Evolutionary conservation across 35 echinoderm and acorn worm genomes (phyloP), one percentile per base, ranked within the genome.

Genomic region (Patiria miniata): DNA sequence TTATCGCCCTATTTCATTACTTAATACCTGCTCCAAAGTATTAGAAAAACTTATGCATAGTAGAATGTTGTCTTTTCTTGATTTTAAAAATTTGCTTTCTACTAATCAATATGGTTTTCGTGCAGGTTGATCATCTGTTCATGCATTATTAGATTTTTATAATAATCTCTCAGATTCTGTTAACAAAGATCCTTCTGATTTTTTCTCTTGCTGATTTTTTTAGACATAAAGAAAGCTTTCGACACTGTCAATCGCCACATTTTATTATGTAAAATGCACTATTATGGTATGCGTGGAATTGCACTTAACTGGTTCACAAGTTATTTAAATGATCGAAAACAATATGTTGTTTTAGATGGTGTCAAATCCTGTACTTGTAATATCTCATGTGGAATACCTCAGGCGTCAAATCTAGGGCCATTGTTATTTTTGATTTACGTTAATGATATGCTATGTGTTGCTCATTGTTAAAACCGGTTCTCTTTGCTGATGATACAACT

Each of bases 141-240:
- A 58, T 9, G 9, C 55, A 19, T 7, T 58, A 22, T 58, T 58
- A 58, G 55, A 58, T 58, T 58, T 58, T 58, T 58, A 58, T 58
- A 58, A 58, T 12, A 58, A 58, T 58, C 55, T 58, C 9, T 7
- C 55, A 58, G 55, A 58, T 22, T 58, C 55, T 12, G 55, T 0
- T 58, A 58, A 58, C 23, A 58, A 58, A 58, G 55, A 58, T 58
- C 55, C 55, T 2, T 58, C 55, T 4, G 55, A 58, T 19, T 19
- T 58, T n/a, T 58, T 2, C 23, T 58, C 2, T 57, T 1, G 23
- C 2, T 16, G 2, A n/a, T 58, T 2, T 58, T 58, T 22, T 58
- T 58, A 58, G 55, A 58, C 10, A 58, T 58, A 7, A 52, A 56
- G 52, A 82, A 82, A 34, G 80, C 80, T 8, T 82, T 82, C 34